Percentiles rank a stretch among this genome's conserved stretches.
Conservation (phyloP, 2,113 vertebrate species). For the Cygnus atratus region DNA sequence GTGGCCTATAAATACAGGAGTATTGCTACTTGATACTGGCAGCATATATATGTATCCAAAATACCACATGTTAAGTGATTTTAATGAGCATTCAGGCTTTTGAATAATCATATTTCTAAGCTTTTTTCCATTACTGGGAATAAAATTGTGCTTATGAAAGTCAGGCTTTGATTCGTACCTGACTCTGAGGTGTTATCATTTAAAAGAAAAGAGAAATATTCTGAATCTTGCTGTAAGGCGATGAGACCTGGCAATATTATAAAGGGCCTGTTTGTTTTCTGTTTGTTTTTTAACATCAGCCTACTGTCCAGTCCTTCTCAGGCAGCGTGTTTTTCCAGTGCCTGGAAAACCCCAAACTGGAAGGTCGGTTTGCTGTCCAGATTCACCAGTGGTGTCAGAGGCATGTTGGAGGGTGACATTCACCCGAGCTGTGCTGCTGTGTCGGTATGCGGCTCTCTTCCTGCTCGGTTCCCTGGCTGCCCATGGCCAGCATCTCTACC, state of each 20-base stretch:
- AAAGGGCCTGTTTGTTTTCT: background rate
- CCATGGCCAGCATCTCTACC: background rate
- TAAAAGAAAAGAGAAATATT: background rate
- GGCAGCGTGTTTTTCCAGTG: background rate
- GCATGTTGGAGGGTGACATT: background rate
- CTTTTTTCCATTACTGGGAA: background rate
- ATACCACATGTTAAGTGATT: background rate
- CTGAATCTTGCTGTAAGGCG: background rate
- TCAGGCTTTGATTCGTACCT: background rate
- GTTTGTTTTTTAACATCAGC: background rate
- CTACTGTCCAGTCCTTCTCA: background rate
- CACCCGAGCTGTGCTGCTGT: background rate
- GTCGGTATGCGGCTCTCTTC: accelerated
- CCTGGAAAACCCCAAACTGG: background rate
- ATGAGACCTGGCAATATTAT: background rate
- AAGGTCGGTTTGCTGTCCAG: background rate
- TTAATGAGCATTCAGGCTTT: background rate
- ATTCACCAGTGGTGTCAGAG: background rate
- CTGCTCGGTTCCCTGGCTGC: background rate
- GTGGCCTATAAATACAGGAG: background rate
- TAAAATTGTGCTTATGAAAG: background rate
- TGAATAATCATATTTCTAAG: background rate
- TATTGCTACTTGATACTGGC: background rate
- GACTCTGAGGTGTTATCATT: background rate
- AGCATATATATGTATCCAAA: background rate